Base-by-base conservation (phyloP, 2,113 vertebrate genomes). In the Eonycteris spelaea region DNA sequence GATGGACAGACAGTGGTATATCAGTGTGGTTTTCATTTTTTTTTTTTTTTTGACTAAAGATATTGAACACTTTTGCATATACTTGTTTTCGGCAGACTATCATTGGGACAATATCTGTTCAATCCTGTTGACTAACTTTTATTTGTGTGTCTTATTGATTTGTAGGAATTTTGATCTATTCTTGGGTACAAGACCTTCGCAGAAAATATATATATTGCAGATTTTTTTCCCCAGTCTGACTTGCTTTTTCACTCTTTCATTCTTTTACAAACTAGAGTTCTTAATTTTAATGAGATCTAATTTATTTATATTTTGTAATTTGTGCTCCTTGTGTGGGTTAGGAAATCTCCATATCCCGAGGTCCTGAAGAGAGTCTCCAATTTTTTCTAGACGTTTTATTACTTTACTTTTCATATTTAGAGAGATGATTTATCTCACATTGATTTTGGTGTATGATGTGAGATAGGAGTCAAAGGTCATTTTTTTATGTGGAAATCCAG, bases 251-350 rank as follows among this genome's bases (percentile, higher is more conserved):
- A 14, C 7, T 89, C 26, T 57, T 95, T 71, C 28, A 6, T 48
- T 82, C 74, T 86, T 87, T 65, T 68, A 73, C 68, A 65, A 48
- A 88, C 21, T 16, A 48, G 33, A 65, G 51, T 87, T 86, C 74
- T 24, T 51, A 24, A 74, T 95, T 74, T 82, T 74, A 82, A 75
- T 48, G 28, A 87, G 67, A 26, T 95, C 57, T 88, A 33, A 83
- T 75, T 91, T 86, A 95, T 65, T 86, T 74, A 74, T 85, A n/a
- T 48, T 95, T 63, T 59, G 19, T 90, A 35, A 77, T 78, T 63
- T 86, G 15, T 96, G 71, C 53, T 65, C 15, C 67, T 87, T 68
- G 28, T 84, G 22, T 74, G 68, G n/a, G 75, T 94, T 91, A 73
- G 22, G 15, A 94, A 57, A 80, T 74, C 55, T 70, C 55, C 51